phyloP scores from a whole-genome alignment of 2,113 vertebrate species.

The Spermophilus dauricus region DNA sequence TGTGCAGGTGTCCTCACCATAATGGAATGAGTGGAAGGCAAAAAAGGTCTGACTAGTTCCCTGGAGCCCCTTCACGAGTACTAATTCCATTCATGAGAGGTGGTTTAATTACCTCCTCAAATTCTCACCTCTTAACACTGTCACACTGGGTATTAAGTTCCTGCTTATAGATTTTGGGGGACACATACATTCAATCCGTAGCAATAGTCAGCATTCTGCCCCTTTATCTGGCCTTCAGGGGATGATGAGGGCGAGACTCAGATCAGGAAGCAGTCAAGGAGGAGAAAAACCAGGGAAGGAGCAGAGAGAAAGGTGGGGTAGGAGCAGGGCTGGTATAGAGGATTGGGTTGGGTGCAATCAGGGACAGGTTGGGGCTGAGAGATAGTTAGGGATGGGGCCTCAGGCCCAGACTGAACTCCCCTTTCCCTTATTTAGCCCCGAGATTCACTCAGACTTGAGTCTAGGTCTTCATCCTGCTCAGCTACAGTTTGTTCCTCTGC shows the following conservation, averaged over 20 bases:
- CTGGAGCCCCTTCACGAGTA: not conserved
- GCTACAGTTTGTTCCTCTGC: not conserved
- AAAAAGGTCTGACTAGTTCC: not conserved
- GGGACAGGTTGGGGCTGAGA: not conserved
- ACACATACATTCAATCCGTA: not conserved
- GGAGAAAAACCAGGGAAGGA: not conserved
- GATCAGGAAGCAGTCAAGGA: not conserved
- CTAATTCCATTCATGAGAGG: not conserved
- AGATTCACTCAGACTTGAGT: not conserved
- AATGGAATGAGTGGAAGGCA: too few relatives aligned
- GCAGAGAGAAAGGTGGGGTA: not conserved
- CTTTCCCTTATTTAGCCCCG: not conserved
- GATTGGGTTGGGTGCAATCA: not conserved
- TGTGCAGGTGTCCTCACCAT: too few relatives aligned
- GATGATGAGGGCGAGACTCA: not conserved
- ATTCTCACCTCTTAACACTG: not conserved
- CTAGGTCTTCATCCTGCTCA: not conserved
- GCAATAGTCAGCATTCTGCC: not conserved
- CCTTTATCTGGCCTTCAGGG: not conserved
- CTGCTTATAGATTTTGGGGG: not conserved
- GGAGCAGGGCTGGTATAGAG: not conserved
- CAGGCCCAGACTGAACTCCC: not conserved
- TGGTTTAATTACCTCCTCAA: not conserved
- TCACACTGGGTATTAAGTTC: not conserved
- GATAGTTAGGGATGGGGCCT: not conserved